A percentile compares a stretch with the other conserved stretches of the same genome.
Evolutionary conservation across 1,140 invertebrate species (phyloP).

Genomic region (Drosophila grimshawi): DNA sequence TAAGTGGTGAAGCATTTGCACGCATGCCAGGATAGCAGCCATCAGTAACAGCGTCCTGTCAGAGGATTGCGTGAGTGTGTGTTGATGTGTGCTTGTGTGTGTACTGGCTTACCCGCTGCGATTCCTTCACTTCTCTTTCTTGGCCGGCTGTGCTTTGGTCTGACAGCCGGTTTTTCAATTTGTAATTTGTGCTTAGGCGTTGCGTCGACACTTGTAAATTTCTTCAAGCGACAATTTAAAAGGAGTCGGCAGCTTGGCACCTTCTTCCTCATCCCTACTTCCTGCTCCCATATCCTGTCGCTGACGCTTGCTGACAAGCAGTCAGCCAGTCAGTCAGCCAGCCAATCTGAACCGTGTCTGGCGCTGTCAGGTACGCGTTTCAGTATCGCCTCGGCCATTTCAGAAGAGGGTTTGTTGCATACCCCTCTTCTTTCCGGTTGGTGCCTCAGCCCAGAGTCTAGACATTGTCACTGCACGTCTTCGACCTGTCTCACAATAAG

Average conservation of each 20-base stretch:
- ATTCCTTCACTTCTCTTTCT: conserved; percentile 37
- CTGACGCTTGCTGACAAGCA: conserved; percentile 45
- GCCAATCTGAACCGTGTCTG: conserved; percentile 46
- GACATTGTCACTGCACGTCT: conserved; percentile 19
- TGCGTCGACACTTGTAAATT: conserved; percentile 52
- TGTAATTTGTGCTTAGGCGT: conserved; percentile 52
- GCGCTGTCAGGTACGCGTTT: conserved; percentile 62
- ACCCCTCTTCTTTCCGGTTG: neutral
- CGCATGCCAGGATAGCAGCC: conserved; percentile 61
- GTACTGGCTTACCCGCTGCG: conserved; percentile 28
- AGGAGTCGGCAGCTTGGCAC: conserved; percentile 30
- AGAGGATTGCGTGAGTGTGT: conserved; percentile 25
- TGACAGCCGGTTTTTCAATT: conserved; percentile 53
- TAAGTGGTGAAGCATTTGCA: conserved; percentile 74
- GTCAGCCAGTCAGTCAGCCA: conserved; percentile 1
- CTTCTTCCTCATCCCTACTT: neutral
- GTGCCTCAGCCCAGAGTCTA: conserved; percentile 29
- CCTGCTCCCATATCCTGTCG: neutral
- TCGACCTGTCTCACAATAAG: conserved; percentile 27
- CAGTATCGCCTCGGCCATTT: conserved; percentile 16
- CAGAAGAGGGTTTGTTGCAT: conserved; percentile 28
- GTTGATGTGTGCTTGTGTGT: neutral
- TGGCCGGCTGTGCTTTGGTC: neutral
- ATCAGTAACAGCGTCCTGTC: conserved; percentile 27
- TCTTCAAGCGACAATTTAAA: conserved; percentile 61